Base-by-base conservation (phyloP, 2,888 invertebrate genomes). In the Hypomecis punctinalis region DNA sequence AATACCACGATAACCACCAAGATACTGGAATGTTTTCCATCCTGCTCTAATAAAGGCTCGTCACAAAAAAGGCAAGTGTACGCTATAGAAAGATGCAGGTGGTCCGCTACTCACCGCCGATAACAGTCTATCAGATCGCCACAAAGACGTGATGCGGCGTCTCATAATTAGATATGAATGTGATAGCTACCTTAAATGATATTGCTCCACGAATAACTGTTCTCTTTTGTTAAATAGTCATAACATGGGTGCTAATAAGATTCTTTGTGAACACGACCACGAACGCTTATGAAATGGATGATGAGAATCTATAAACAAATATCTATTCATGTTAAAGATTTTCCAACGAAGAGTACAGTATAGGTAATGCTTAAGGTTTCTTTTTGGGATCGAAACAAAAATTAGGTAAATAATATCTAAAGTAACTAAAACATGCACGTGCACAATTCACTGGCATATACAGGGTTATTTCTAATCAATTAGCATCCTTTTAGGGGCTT, bases 141-240 rank as follows among this genome's bases (percentile, higher is more conserved):
- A 73, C 69, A 71, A 72, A 74, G 72, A 76, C 75, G 71, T 76
- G 73, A 67, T 72, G 74, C 66, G 66, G 76, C 71, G 69, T 71
- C 68, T 68, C 59, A 67, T 72, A 71, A 73, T 76, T 75, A 67
- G 63, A 66, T 67, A 74, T 68, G 66, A 72, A 68, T 61, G 48
- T 65, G 61, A 63, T 67, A 64, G 61, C 52, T 61, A 61, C 64
- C 59, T 58, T 58, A 60, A 63, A 63, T 67, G 57, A 37, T 61
- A 54, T 61, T 48, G 52, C 35, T 36, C 60, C 9, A 45, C 33
- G 48, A 54, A 67, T 68, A 71, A 61, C 70, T 56, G 62, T 61
- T 54, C 40, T 49, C 56, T 64, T 68, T 67, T 53, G 48, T 52
- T 56, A 53, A 56, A 6, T 11, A 54, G 46, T 52, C 66, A 61